Conservation (phyloP, 2,113 vertebrate species). For the Bombycilla garrulus region DNA sequence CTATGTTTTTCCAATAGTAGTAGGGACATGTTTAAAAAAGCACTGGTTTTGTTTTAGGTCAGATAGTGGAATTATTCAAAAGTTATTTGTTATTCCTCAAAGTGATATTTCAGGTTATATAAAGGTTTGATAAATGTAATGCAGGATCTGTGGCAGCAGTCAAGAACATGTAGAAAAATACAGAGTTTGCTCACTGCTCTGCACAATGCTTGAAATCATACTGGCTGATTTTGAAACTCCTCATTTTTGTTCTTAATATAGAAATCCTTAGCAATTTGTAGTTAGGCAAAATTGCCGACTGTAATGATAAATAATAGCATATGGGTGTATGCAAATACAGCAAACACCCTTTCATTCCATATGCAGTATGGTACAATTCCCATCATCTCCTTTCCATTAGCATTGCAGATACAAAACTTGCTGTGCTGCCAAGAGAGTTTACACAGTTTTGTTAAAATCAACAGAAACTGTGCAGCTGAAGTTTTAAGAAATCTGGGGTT, state of each 20-base stretch:
- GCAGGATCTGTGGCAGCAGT: background rate
- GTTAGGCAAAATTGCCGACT: background rate
- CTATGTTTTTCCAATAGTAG: background rate
- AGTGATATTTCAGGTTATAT: background rate
- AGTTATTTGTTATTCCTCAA: background rate
- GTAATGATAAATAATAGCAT: slow-evolving; percentile 6
- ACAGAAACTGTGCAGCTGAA: background rate
- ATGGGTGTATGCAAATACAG: background rate
- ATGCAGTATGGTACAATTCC: background rate
- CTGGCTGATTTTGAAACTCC: background rate
- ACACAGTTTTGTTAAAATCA: background rate
- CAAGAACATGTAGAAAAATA: background rate
- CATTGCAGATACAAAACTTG: background rate
- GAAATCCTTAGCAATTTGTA: background rate
- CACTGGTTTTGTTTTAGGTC: background rate
- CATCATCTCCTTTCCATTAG: background rate
- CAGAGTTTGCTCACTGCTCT: background rate
- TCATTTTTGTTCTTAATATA: background rate
- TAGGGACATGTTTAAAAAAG: background rate
- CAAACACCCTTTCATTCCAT: background rate
- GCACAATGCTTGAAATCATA: background rate
- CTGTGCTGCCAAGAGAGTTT: background rate
- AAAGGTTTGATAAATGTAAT: background rate
- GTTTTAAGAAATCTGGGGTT: background rate
- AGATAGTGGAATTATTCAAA: background rate